phyloP scores from a whole-genome alignment of 2,888 invertebrate species.

The Tanaodytes sp. region DNA sequence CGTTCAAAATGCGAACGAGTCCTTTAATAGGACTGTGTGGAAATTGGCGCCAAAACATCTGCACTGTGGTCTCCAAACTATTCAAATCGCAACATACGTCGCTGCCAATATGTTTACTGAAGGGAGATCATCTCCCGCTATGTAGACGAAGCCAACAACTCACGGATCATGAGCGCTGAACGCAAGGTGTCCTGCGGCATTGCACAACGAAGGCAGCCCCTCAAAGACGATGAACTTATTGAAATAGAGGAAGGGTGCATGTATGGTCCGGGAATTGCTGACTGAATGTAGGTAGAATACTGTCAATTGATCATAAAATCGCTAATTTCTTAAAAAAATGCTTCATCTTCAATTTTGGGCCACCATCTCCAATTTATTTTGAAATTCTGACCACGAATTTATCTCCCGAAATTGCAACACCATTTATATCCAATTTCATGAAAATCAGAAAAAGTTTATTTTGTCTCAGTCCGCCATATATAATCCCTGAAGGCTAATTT shows the following conservation, averaged over 20 bases:
- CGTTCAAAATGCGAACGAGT: no score
- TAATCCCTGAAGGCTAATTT: no score
- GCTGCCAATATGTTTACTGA: background rate
- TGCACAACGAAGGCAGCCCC: slow-evolving; percentile 5
- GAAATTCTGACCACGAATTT: no score
- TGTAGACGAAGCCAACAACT: slow-evolving; percentile 10
- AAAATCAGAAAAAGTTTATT: no score
- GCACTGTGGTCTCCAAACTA: background rate
- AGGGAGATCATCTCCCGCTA: background rate
- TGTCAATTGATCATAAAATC: slow-evolving; percentile 3
- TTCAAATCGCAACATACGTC: background rate
- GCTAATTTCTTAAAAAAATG: slow-evolving; percentile 3
- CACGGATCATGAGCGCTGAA: slow-evolving; percentile 5
- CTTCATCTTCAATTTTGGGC: slow-evolving; percentile 9
- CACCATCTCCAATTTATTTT: no score
- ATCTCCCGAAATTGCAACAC: no score
- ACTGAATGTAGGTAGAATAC: slow-evolving; percentile 4
- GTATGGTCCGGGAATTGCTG: no score
- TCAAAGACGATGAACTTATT: slow-evolving; percentile 2
- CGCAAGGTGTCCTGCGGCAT: slow-evolving; percentile 53
- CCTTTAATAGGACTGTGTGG: background rate
- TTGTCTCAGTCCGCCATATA: no score
- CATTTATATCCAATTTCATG: no score
- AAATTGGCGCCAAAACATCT: no score
- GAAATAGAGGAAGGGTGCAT: slow-evolving; percentile 13